These are phyloP conservation scores for Melanotaenia maccullochi DNA, from an alignment of 2,797 vertebrate species.

Conservation along the genomic window DNA sequence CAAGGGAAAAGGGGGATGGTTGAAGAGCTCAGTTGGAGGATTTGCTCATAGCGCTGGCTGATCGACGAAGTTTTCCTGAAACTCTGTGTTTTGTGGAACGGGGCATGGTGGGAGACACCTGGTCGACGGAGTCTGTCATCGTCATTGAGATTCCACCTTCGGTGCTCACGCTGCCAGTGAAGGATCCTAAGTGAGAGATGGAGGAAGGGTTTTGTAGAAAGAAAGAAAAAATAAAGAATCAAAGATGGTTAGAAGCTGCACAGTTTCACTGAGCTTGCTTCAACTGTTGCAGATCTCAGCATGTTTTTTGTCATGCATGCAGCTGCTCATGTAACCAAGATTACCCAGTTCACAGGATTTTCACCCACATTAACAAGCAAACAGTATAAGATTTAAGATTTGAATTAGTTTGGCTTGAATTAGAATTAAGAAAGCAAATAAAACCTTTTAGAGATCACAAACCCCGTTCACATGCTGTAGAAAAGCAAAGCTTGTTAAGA, in stretches of 20 bases:
- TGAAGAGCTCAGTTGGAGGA: conserved; percentile 79
- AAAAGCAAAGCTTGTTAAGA: conserved; percentile 52
- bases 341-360: conserved; percentile 35
- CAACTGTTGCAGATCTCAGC: conserved; percentile 45
- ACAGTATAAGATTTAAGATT: conserved; percentile 25
- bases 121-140: conserved; percentile 64
- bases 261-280: conserved; percentile 5
- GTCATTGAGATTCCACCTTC: conserved; percentile 68
- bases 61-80: conserved; percentile 83
- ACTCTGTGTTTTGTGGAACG: conserved; percentile 80
- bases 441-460: conserved; percentile 45
- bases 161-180: conserved; percentile 82
- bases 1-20: neutral
- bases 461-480: conserved; percentile 65
- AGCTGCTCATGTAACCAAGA: conserved; percentile 53
- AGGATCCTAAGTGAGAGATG: conserved; percentile 81
- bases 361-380: conserved; percentile 53
- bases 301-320: conserved; percentile 73
- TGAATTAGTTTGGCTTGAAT: conserved; percentile 23
- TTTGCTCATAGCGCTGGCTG: conserved; percentile 86
- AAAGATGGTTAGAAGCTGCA: conserved; percentile 21
- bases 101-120: conserved; percentile 80
- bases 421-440: conserved; percentile 16
- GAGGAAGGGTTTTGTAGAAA: conserved; percentile 35
- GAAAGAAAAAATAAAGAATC: neutral